A percentile compares a stretch with the other conserved stretches of the same genome.
These are phyloP conservation scores for human DNA, from an alignment of 2,113 vertebrate genomes.

Conservation along the genomic window GRCh38 chr6:17451001-17451500, in stretches of 20 bases:
- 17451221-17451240: neutral
- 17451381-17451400: neutral
- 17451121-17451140: neutral
- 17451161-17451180: neutral
- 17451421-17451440: neutral
- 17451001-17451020: constrained; percentile 57
- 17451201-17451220: neutral
- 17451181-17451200: neutral
- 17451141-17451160: neutral
- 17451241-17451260: neutral
- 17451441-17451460: neutral
- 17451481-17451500: neutral
- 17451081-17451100: neutral
- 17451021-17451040: constrained; percentile 48
- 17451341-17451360: neutral
- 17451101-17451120: neutral
- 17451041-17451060: constrained; percentile 54
- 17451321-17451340: neutral
- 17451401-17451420: neutral
- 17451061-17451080: neutral
- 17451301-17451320: neutral
- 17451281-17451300: neutral
- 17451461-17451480: neutral
- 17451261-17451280: neutral
- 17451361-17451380: neutral